Conservation (phyloP, 2,888 invertebrate genomes). For the Platycheirus rosarum region DNA sequence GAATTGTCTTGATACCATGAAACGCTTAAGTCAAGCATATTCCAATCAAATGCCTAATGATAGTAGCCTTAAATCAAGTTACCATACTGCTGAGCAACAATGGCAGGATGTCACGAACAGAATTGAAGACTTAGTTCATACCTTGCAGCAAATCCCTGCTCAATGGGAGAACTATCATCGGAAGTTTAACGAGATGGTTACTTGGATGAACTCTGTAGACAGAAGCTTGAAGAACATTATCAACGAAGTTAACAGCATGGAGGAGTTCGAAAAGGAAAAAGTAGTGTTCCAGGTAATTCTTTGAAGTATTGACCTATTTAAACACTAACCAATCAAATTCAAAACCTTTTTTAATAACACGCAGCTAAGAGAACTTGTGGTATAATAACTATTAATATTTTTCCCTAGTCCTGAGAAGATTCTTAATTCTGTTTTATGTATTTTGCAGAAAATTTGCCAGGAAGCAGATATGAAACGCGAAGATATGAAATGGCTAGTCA, state of each 20-base stretch:
- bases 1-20: slow-evolving; percentile 89
- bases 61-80: slow-evolving; percentile 85
- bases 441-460: slow-evolving; percentile 90
- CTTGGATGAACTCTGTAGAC: slow-evolving; percentile 96
- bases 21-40: slow-evolving; percentile 88
- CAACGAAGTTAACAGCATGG: slow-evolving; percentile 91
- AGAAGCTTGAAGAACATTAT: slow-evolving; percentile 91
- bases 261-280: slow-evolving; percentile 95
- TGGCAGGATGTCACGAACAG: slow-evolving; percentile 89
- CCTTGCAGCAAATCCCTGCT: slow-evolving; percentile 93
- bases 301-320: slow-evolving; percentile 11
- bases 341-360: slow-evolving; percentile 69
- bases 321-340: neutral
- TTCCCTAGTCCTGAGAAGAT: neutral
- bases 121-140: slow-evolving; percentile 88
- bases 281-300: slow-evolving; percentile 91
- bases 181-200: slow-evolving; percentile 91
- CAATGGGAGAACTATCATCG: slow-evolving; percentile 94
- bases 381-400: slow-evolving; percentile 77
- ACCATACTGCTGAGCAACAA: slow-evolving; percentile 87
- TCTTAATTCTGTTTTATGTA: slow-evolving; percentile 27
- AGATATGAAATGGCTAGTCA: slow-evolving; percentile 97
- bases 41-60: slow-evolving; percentile 88
- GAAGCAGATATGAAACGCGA: slow-evolving; percentile 95
- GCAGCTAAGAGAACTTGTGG: slow-evolving; percentile 84